Conservation (phyloP, 2,888 invertebrate species). For the Toxonevra muliebris region DNA sequence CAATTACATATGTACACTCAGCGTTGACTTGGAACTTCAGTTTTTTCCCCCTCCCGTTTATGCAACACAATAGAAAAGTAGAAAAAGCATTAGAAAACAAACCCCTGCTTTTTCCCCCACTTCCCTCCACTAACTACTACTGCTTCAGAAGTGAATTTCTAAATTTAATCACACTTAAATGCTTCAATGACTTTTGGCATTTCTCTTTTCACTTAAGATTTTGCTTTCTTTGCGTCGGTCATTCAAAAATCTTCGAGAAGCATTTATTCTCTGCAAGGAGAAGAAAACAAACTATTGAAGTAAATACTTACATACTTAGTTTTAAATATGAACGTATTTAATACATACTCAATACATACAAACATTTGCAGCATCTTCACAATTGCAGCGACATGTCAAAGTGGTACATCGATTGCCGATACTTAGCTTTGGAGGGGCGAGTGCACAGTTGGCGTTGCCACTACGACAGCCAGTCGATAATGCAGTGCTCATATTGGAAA, state of each 20-base stretch:
- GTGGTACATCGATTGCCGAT: conserved; percentile 48
- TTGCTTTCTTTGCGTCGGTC: conserved; percentile 8
- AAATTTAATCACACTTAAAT: conserved; percentile 43
- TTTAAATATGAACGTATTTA: background rate
- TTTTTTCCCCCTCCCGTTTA: too few species aligned
- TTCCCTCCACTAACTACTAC: background rate
- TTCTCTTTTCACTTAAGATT: conserved; percentile 35
- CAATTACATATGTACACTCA: too few species aligned
- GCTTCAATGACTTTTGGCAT: conserved; percentile 45
- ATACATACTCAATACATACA: background rate
- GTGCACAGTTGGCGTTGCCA: conserved; percentile 49
- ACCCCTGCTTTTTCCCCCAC: background rate
- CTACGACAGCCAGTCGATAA: conserved; percentile 48
- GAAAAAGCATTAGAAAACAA: too few species aligned
- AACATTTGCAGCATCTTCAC: conserved; percentile 39
- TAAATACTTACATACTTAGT: background rate
- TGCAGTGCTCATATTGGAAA: conserved; percentile 46
- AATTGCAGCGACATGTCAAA: conserved; percentile 47
- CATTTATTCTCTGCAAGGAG: too few species aligned
- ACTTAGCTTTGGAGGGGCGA: conserved; percentile 45
- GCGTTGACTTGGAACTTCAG: too few species aligned
- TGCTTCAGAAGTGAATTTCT: conserved; percentile 37
- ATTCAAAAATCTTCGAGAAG: background rate
- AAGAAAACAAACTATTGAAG: background rate
- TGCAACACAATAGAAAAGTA: too few species aligned